phyloP scores from a whole-genome alignment of 2,113 vertebrate species.

The Petaurus breviceps region DNA sequence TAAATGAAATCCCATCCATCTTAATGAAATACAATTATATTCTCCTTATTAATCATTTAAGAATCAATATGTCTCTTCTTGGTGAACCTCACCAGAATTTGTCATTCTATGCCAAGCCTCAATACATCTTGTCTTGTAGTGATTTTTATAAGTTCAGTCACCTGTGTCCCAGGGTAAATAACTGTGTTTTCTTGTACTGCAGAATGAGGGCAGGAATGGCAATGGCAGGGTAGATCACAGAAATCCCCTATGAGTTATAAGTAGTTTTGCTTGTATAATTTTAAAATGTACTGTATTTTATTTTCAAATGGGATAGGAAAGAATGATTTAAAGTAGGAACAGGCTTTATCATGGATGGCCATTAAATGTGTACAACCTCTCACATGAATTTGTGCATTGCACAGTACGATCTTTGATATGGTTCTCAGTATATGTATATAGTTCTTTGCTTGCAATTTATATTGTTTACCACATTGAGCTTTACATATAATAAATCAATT shows the following conservation, averaged over 20 bases:
- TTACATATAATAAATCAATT: neutral
- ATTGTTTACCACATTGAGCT: neutral
- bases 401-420: conserved; percentile 37
- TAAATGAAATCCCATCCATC: conserved; percentile 99
- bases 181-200: conserved; percentile 80
- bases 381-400: conserved; percentile 39
- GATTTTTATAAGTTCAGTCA: conserved; percentile 98
- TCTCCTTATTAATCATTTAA: conserved; percentile 99
- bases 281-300: conserved; percentile 65
- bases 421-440: neutral
- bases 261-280: conserved; percentile 70
- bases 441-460: neutral
- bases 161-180: conserved; percentile 94
- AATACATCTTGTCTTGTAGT: conserved; percentile 96
- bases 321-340: conserved; percentile 55
- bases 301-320: conserved; percentile 53
- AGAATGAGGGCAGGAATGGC: conserved; percentile 58
- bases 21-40: conserved; percentile 99
- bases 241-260: conserved; percentile 72
- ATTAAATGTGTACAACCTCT: conserved; percentile 18
- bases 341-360: neutral
- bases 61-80: conserved; percentile 99
- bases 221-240: conserved; percentile 47
- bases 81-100: conserved; percentile 95
- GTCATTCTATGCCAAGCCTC: conserved; percentile 93